phyloP scores from a whole-genome alignment of 2,113 vertebrate species.

The Catharus fuscescens region DNA sequence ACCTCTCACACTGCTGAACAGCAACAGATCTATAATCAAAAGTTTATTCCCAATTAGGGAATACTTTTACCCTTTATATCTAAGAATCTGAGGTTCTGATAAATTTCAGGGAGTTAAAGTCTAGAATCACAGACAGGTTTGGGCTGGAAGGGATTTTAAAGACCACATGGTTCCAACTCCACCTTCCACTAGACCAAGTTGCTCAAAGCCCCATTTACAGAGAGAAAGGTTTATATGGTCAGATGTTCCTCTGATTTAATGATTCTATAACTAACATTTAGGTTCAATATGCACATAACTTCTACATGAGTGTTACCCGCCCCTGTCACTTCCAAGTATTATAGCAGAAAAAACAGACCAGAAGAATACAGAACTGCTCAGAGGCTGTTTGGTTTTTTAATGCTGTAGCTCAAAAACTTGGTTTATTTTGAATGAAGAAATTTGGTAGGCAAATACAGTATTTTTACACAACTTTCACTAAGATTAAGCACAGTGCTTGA shows the following conservation, averaged over 20 bases:
- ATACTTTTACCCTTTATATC: background rate
- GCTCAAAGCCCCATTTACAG: background rate
- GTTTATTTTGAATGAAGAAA: background rate
- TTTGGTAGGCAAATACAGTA: background rate
- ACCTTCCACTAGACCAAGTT: background rate
- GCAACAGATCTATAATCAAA: background rate
- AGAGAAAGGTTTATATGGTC: background rate
- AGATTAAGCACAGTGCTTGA: background rate
- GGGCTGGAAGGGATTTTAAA: background rate
- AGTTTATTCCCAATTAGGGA: background rate
- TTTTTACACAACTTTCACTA: background rate
- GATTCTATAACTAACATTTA: background rate
- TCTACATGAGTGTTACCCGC: background rate
- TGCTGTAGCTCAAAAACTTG: background rate
- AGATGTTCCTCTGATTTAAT: background rate
- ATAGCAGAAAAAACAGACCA: background rate
- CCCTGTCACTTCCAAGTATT: background rate
- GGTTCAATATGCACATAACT: background rate
- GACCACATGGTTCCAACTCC: background rate
- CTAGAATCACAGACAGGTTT: background rate
- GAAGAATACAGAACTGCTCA: background rate
- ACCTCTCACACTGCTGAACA: background rate
- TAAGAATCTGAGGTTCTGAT: background rate
- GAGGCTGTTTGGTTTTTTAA: background rate
- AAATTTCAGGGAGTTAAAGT: background rate